Evolutionary conservation across 2,888 invertebrate genomes (phyloP).

Genomic region (Macrophya annulata): DNA sequence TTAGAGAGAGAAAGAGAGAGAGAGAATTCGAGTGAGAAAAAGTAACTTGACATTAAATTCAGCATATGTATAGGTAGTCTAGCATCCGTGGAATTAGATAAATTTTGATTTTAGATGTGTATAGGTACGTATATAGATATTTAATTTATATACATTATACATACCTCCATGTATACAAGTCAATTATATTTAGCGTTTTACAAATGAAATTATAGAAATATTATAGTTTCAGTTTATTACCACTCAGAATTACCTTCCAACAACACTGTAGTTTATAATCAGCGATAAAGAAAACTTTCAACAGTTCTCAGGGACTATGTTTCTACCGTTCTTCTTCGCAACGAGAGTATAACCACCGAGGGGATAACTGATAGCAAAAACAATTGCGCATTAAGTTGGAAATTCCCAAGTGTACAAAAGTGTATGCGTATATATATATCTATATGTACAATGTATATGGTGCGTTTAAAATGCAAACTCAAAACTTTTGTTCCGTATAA

Average conservation of each 20-base stretch:
- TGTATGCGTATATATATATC: not conserved
- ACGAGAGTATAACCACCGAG: too few relatives aligned
- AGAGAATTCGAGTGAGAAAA: not conserved
- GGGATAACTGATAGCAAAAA: constrained; percentile 37
- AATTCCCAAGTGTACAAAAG: constrained; percentile 12
- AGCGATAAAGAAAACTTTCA: not conserved
- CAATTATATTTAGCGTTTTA: not conserved
- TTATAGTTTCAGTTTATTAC: not conserved
- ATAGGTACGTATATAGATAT: too few relatives aligned
- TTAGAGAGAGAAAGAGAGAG: not conserved
- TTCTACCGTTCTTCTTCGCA: too few relatives aligned
- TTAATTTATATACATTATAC: too few relatives aligned
- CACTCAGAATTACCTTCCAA: not conserved
- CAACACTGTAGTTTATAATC: not conserved
- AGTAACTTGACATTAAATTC: not conserved
- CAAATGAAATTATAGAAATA: not conserved
- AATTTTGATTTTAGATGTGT: not conserved
- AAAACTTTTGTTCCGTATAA: constrained; percentile 34
- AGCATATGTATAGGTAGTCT: too few relatives aligned
- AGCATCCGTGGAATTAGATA: not conserved
- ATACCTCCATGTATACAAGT: too few relatives aligned
- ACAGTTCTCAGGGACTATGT: not conserved
- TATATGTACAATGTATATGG: too few relatives aligned
- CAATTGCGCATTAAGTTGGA: constrained; percentile 40
- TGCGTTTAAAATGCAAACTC: constrained; percentile 32